Conservation (phyloP, 2,888 invertebrate species). For the Sinohyriopsis cumingii region DNA sequence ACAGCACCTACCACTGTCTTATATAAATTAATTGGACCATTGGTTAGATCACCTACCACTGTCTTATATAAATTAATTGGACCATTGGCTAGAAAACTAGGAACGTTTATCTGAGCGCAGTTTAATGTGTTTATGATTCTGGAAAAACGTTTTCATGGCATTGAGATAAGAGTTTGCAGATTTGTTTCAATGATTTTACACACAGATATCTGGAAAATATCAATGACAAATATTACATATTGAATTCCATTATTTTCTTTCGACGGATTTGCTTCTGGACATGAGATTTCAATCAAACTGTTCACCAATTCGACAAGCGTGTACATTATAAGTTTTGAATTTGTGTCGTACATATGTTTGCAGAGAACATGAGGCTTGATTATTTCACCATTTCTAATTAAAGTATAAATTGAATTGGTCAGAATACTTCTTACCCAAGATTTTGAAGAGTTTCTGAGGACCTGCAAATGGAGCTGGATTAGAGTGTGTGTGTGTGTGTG, state of each 20-base stretch:
- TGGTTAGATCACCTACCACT: neutral
- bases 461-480: conserved; percentile 18
- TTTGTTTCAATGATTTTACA: conserved; percentile 14
- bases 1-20: neutral
- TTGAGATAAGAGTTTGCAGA: conserved; percentile 13
- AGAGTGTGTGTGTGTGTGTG: no score
- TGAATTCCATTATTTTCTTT: conserved; percentile 15
- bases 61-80: neutral
- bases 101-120: conserved; percentile 14
- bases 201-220: conserved; percentile 9
- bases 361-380: conserved; percentile 17
- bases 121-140: conserved; percentile 5
- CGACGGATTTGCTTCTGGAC: conserved; percentile 5
- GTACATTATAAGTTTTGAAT: conserved; percentile 18
- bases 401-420: conserved; percentile 7
- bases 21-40: conserved; percentile 1
- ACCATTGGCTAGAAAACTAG: conserved; percentile 12
- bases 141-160: conserved; percentile 9
- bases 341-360: conserved; percentile 13
- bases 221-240: conserved; percentile 13
- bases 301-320: conserved; percentile 9
- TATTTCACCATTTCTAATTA: conserved; percentile 20
- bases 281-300: conserved; percentile 11
- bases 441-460: conserved; percentile 13
- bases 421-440: conserved; percentile 20